Evolutionary conservation across 2,113 vertebrate species (phyloP).

Genomic region (Podiceps cristatus): DNA sequence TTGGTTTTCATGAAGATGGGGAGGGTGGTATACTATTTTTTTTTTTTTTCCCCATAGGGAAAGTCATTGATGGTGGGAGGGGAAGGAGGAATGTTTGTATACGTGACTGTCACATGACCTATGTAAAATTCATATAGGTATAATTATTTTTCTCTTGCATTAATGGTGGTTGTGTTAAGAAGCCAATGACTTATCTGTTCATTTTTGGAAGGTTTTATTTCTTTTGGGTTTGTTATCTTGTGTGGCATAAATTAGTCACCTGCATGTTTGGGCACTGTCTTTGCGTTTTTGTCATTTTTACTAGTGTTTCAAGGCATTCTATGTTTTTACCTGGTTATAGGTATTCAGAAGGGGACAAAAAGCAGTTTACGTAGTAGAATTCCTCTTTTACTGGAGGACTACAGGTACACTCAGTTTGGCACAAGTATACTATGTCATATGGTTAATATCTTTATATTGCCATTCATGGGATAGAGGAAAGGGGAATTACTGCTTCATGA

Average conservation of each 20-base stretch:
- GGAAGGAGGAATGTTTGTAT: constrained; percentile 12
- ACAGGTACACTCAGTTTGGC: not conserved
- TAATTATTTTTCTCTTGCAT: not conserved
- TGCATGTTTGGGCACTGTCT: not conserved
- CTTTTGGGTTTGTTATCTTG: not conserved
- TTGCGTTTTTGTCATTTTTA: not conserved
- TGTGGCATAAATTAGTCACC: not conserved
- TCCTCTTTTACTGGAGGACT: not conserved
- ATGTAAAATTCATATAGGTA: not conserved
- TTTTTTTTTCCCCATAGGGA: not conserved
- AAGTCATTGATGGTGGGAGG: not conserved
- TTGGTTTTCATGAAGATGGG: not conserved
- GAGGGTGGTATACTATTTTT: not conserved
- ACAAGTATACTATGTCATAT: not conserved
- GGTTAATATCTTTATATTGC: not conserved
- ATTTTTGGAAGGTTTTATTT: not conserved
- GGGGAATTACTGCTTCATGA: not conserved
- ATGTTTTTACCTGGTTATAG: not conserved
- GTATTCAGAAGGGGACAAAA: not conserved
- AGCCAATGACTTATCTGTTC: not conserved
- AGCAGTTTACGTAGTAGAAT: not conserved
- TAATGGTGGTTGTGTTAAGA: not conserved
- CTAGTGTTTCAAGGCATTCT: not conserved
- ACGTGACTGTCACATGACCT: not conserved
- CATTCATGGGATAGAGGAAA: not conserved